A percentile compares a stretch with the other conserved stretches of the same genome.
Evolutionary conservation across 2,888 invertebrate species (phyloP).

Genomic region (Chloroclystis v-ata): DNA sequence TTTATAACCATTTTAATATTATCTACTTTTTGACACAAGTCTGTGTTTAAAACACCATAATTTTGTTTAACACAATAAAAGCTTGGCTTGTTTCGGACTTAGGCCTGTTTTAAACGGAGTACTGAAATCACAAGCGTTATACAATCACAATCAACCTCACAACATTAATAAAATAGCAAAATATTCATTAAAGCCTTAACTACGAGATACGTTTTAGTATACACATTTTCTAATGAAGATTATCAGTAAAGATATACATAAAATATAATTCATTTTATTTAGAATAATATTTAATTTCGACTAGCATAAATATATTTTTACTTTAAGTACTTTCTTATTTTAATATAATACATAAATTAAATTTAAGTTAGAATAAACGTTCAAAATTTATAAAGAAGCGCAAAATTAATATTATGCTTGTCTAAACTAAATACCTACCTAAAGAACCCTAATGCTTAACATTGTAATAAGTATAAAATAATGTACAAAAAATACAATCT

Average conservation of each 20-base stretch:
- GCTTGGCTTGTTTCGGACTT: constrained; percentile 47
- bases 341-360: constrained; percentile 1
- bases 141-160: constrained; percentile 52
- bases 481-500: too few species aligned
- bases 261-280: constrained; percentile 28
- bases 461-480: too few species aligned
- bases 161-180: constrained; percentile 42
- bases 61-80: constrained; percentile 34
- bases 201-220: constrained; percentile 35
- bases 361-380: not conserved
- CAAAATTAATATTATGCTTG: not conserved
- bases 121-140: constrained; percentile 45
- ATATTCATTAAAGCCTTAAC: constrained; percentile 41
- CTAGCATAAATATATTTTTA: constrained; percentile 1
- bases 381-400: not conserved
- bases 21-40: constrained; percentile 36
- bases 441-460: too few species aligned
- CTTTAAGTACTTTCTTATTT: not conserved
- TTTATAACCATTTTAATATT: constrained; percentile 21
- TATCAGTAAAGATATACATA: constrained; percentile 46
- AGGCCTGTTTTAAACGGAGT: constrained; percentile 40
- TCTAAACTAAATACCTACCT: not conserved
- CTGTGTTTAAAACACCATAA: constrained; percentile 48
- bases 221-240: constrained; percentile 42
- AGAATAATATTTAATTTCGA: constrained; percentile 15